Conservation (phyloP, 2,888 invertebrate species). For the Ormyrus thymus region DNA sequence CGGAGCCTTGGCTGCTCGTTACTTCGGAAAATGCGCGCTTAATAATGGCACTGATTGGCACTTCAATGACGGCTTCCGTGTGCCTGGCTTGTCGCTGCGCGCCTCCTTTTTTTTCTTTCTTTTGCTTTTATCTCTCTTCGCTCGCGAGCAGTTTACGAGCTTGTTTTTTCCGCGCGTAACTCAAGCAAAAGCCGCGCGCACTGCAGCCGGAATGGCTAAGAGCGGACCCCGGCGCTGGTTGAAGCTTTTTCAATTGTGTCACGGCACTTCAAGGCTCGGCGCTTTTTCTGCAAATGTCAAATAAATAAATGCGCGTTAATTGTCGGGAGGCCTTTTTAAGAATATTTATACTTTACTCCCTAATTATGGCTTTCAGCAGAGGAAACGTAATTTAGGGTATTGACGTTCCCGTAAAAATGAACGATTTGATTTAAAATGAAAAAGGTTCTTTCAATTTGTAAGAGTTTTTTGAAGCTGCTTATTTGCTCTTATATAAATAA, state of each 20-base stretch:
- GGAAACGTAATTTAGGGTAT: no score
- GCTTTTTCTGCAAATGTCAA: constrained; percentile 12
- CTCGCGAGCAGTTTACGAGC: constrained; percentile 32
- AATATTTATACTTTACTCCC: no score
- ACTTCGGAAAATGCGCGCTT: constrained; percentile 36
- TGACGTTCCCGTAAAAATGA: no score
- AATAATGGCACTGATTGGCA: constrained; percentile 47
- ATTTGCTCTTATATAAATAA: background rate
- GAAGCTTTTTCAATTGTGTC: constrained; percentile 31
- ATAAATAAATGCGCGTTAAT: background rate
- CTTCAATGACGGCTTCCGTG: constrained; percentile 44
- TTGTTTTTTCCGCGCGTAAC: constrained; percentile 37
- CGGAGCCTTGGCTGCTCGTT: constrained; percentile 31
- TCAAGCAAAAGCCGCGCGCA: background rate
- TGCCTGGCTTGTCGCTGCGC: constrained; percentile 14
- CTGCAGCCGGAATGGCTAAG: background rate
- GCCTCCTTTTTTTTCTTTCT: constrained; percentile 21
- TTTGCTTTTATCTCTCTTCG: constrained; percentile 21
- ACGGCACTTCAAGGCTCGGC: constrained; percentile 19
- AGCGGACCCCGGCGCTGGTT: background rate
- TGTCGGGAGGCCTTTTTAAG: no score
- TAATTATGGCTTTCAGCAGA: no score
- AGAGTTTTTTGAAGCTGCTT: background rate
- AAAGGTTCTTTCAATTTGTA: no score
- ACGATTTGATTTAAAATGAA: no score